phyloP scores from a whole-genome alignment of 2,888 invertebrate species.

The Empis stercorea region DNA sequence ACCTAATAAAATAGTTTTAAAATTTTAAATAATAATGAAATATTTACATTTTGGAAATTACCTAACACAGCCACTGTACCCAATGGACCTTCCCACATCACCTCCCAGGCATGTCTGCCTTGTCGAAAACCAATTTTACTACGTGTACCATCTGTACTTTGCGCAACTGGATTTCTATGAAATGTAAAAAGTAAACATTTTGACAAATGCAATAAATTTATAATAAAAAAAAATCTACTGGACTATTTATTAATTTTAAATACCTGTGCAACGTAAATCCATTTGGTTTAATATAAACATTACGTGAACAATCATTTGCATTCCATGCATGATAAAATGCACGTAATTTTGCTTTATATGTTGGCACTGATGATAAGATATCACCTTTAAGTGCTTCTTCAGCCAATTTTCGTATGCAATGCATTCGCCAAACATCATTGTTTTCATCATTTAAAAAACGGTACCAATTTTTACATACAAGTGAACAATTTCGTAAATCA shows the following conservation, averaged over 20 bases:
- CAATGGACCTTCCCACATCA: constrained; percentile 95
- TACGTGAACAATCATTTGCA: constrained; percentile 90
- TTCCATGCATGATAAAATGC: constrained; percentile 96
- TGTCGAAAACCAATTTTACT: constrained; percentile 82
- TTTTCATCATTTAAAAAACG: constrained; percentile 82
- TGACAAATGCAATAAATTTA: too few species aligned
- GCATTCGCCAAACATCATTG: constrained; percentile 88
- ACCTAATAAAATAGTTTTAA: constrained; percentile 7
- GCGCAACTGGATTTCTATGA: constrained; percentile 87
- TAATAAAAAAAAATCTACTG: too few species aligned
- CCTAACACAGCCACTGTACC: constrained; percentile 98
- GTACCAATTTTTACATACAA: constrained; percentile 91
- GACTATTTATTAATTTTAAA: background rate
- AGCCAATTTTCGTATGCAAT: constrained; percentile 74
- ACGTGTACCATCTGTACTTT: constrained; percentile 91
- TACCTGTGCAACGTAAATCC: constrained; percentile 90
- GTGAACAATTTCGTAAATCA: constrained; percentile 77
- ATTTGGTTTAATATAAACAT: constrained; percentile 92
- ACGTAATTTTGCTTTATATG: constrained; percentile 85
- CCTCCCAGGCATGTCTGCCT: constrained; percentile 95
- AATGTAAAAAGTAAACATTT: constrained; percentile 2
- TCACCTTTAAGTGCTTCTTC: constrained; percentile 81
- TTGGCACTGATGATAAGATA: constrained; percentile 72
- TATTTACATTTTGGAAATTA: background rate
- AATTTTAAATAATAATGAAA: too few species aligned